phyloP scores from a whole-genome alignment of 2,113 vertebrate species.

The Pogonocichla stellata region DNA sequence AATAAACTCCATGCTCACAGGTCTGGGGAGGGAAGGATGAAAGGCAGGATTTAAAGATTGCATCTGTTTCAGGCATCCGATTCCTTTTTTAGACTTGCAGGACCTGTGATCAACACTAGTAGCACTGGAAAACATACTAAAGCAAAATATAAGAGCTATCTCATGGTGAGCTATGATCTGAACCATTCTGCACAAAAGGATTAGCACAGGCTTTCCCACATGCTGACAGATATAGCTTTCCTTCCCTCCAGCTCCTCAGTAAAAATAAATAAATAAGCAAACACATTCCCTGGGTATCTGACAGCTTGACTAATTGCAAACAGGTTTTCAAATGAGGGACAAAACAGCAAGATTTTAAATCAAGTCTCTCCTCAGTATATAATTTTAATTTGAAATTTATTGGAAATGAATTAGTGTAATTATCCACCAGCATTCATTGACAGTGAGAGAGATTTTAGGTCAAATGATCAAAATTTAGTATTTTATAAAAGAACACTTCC shows the following conservation, averaged over 20 bases:
- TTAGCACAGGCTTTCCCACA: not conserved
- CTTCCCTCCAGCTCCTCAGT: not conserved
- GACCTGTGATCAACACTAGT: not conserved
- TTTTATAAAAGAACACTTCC: not conserved
- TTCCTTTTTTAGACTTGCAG: not conserved
- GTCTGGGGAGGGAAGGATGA: not conserved
- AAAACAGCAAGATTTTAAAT: slow-evolving; percentile 51
- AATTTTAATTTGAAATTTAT: slow-evolving; percentile 69
- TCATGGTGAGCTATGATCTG: not conserved
- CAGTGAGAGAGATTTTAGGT: slow-evolving; percentile 6
- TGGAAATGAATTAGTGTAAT: slow-evolving; percentile 57
- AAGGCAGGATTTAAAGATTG: not conserved
- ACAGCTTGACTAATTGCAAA: slow-evolving; percentile 53
- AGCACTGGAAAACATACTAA: not conserved
- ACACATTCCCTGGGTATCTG: not conserved
- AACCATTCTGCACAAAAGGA: not conserved
- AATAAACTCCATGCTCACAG: not conserved
- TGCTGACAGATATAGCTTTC: not conserved
- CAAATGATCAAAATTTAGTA: not conserved
- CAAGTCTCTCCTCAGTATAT: slow-evolving; percentile 25
- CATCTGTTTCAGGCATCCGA: not conserved
- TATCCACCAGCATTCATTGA: slow-evolving; percentile 17
- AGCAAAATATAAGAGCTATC: not conserved
- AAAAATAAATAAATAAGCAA: slow-evolving; percentile 38
- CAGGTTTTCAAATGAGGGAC: slow-evolving; percentile 19